Conservation (phyloP, 2,888 invertebrate genomes). For the Drosophila peninsularis region DNA sequence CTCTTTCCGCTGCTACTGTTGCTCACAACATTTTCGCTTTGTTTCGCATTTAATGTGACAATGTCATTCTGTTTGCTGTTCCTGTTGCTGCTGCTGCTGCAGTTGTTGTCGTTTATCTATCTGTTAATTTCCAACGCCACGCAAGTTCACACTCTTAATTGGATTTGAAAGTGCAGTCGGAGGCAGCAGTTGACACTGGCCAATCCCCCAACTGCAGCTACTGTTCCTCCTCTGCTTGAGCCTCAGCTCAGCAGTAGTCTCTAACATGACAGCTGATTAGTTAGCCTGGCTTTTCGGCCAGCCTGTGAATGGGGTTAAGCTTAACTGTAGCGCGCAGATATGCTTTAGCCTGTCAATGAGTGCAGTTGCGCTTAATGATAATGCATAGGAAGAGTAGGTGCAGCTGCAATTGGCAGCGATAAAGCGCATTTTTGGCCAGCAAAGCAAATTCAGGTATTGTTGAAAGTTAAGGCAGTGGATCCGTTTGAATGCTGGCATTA, state of each 20-base stretch:
- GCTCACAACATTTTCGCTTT: conserved; percentile 55
- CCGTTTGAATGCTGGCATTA: neutral
- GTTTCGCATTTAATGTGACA: conserved; percentile 79
- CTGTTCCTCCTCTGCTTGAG: neutral
- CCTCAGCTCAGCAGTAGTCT: conserved; percentile 33
- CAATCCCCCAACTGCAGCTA: conserved; percentile 17
- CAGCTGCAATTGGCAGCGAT: conserved; percentile 10
- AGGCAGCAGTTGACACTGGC: conserved; percentile 48
- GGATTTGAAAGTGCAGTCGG: conserved; percentile 76
- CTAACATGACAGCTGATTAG: conserved; percentile 73
- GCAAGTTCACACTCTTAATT: conserved; percentile 81
- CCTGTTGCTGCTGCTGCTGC: conserved; percentile 16
- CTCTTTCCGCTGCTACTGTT: conserved; percentile 64
- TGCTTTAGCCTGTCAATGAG: conserved; percentile 37
- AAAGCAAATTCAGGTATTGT: conserved; percentile 5
- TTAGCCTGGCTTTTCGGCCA: conserved; percentile 28
- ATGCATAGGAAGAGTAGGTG: conserved; percentile 23
- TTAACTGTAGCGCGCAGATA: conserved; percentile 13
- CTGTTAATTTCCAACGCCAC: conserved; percentile 70
- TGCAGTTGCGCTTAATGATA: conserved; percentile 34
- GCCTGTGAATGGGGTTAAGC: conserved; percentile 68
- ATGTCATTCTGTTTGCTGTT: conserved; percentile 55
- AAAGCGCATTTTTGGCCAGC: neutral
- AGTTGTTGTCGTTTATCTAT: conserved; percentile 57
- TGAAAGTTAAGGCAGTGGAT: neutral